Base-by-base conservation (phyloP, 2,797 vertebrate genomes). In the Lerista edwardsae region DNA sequence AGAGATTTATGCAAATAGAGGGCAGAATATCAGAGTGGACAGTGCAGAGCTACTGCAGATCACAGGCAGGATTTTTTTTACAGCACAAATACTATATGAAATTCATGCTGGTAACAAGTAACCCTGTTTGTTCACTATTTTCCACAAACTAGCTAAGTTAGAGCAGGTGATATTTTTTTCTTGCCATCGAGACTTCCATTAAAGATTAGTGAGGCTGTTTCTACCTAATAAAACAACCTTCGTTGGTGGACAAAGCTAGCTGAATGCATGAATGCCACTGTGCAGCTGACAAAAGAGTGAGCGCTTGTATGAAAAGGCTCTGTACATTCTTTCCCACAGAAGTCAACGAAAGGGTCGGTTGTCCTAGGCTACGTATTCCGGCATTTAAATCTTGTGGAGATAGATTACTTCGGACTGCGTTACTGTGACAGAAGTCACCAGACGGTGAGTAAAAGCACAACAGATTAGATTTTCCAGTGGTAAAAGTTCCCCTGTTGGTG, bases 361-460 rank as follows among this genome's bases (percentile, higher is more conserved):
- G 95, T 98, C 94, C 96, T 98, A 93, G 97, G 97, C 91, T 97
- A 97, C 23, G 96, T 98, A 89, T 97, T 98, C 92, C 96, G 91
- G 93, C 97, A 97, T 89, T 91, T 97, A 93, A 98, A 98, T 94
- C 96, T 98, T 39, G 94, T 96, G 92, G 97, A 98, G 94, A 97
- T 97, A 73, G 97, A 98, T 94, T 98, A 97, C 94, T 98, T 98
- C 86, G 97, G 97, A 68, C 95, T 98, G 89, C 97, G 97, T 85
- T 98, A 97, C 94, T 97, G 97, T 92, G 97, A 98, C 94, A 95
- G 93, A 94, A 97, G 95, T 91, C 97, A 98, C 95, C 97, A 98
- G 93, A 98, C 97, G 73, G 97, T 98, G 93, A 98, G 97, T 97
- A 82, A 86, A 69, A 72, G 65, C 86, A 81, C 0, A 0, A 1